Evolutionary conservation across 2,113 vertebrate species (phyloP), one percentile per base, ranked within the genome.

Genomic region (Dicentrarchus labrax): DNA sequence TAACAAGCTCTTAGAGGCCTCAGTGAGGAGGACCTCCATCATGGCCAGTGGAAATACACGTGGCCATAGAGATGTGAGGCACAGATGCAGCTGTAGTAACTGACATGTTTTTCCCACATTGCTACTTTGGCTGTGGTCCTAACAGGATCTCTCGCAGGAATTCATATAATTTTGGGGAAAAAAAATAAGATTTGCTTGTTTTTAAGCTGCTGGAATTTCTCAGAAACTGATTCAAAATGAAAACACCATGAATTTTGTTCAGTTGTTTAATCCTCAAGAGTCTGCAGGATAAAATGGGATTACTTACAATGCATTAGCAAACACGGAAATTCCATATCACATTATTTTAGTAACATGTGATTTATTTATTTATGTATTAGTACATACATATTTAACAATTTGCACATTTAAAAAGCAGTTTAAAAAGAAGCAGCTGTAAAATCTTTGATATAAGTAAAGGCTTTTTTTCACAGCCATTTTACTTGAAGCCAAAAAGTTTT

Each of bases 21-120:
- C 72, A 5, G 53, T 8, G 75, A 68, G n/a, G 47, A 76, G 36
- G 67, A 56, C 75, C 67, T 74, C 72, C 81, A 60, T 38, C 51
- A 1, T 36, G 21, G 19, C 8, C 47, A n/a, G 21, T 10, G n/a
- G 15, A 17, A 64, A 2, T 19, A 8, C 41, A 51, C 36, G 2
- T 19, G 57, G 24, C 45, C 43, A 22, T 21, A 64, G 60, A 85
- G 60, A 71, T 24, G 59, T 71, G 78, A 60, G 71, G 69, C 70
- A 39, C 74, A 47, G 50, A 70, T 43, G 77, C 13, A 74, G 15
- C 62, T 45, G 45, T 16, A 8, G 8, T 2, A 38, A 72, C 53
- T 22, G 41, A 86, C 70, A 80, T 19, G 1, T 76, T 73, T 70
- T 13, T 6, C 0, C 64, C 80, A 65, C 65, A 4, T 38, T 59